Base-by-base conservation (phyloP, 2,797 vertebrate genomes). In the Amblyraja radiata region DNA sequence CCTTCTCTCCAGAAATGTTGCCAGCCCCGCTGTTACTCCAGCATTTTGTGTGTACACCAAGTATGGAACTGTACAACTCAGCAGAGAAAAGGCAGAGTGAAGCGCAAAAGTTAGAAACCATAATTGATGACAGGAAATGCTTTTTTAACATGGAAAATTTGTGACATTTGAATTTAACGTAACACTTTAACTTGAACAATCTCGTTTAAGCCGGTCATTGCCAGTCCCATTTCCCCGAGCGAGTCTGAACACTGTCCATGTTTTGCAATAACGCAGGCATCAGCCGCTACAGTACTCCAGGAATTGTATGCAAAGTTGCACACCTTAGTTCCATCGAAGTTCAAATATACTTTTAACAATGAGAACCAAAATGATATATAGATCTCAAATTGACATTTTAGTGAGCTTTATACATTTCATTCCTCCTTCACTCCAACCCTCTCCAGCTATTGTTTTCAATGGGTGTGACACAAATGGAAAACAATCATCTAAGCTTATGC, bases 41-140 rank as follows among this genome's bases (percentile, higher is more conserved):
- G 46, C 46, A 54, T 54, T 54, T 54, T 54, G 46, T 54, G 46
- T 6, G 94, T 94, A 93, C 94, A 95, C 94, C 95, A 95, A 94
- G 95, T 94, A 81, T 93, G 93, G 93, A 95, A 95, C 93, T 94
- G 93, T 94, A 93, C 93, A 94, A 93, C 94, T 94, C 94, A 94
- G 95, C 94, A 94, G 46, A 94, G 46, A 94, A 95, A 94, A 36
- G 77, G 93, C 95, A 94, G 84, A 80, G 94, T 94, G 91, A 94
- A 94, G 93, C 93, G 46, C 65, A 63, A 10, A 68, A 71, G 18
- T 21, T 32, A 73, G 32, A 63, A 73, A 39, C 32, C 39, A 68
- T 32, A 90, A n/a, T 39, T 25, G 65, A 73, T 16, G 88, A 90
- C 63, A 68, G 32, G 63, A 90, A 90, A 90, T 90, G 32, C 65